These are phyloP conservation scores for Neodiprion pinetum DNA, from an alignment of 1,140 invertebrate species.

Conservation along the genomic window DNA sequence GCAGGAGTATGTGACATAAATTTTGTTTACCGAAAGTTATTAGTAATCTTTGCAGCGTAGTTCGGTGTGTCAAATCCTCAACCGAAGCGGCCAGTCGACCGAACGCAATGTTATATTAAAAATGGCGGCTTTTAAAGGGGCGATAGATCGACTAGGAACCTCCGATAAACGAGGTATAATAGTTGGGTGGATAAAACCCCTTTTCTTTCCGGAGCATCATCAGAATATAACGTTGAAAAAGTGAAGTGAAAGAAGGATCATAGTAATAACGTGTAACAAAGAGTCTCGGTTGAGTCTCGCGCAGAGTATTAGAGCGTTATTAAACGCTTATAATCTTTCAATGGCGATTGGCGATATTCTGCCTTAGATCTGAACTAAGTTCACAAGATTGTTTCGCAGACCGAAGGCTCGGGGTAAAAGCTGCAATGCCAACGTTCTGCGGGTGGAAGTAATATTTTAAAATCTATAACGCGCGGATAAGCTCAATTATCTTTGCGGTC, in stretches of 20 bases:
- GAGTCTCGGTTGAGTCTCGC: not conserved
- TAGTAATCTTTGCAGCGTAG: constrained; percentile 19
- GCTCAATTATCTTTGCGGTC: not conserved
- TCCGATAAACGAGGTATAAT: not conserved
- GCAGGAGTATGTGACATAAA: constrained; percentile 10
- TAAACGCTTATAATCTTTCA: not conserved
- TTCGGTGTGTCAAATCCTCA: constrained; percentile 11
- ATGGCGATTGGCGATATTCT: not conserved
- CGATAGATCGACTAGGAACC: not conserved
- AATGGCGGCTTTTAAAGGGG: not conserved
- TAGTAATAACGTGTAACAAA: not conserved
- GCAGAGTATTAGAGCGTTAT: not conserved
- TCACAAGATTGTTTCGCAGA: not conserved
- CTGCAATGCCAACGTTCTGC: not conserved
- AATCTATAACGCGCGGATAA: not conserved
- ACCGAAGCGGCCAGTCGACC: not conserved
- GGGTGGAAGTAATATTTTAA: not conserved
- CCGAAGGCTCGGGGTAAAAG: not conserved
- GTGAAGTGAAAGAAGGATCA: too few species aligned
- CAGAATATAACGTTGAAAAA: too few species aligned
- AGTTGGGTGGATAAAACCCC: too few species aligned
- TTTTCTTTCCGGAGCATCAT: too few species aligned
- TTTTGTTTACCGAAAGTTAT: constrained; percentile 22
- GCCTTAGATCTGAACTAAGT: not conserved
- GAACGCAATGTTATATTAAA: not conserved